These are phyloP conservation scores for Bombus confusus DNA, from an alignment of 1,140 invertebrate species.

Conservation along the genomic window DNA sequence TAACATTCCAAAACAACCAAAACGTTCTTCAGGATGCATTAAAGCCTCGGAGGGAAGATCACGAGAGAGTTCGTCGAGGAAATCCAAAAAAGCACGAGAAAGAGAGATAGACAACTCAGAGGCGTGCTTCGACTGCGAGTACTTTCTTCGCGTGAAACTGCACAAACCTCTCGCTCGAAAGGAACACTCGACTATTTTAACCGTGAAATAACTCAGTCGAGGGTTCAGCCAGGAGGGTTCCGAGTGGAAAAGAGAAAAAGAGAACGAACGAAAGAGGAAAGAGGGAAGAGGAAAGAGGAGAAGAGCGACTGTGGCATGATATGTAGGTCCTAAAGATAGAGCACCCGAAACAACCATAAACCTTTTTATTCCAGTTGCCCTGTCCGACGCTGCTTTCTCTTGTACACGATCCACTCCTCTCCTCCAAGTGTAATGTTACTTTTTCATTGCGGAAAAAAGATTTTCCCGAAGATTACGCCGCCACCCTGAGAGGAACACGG, in stretches of 20 bases:
- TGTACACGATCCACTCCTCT: conserved; percentile 29
- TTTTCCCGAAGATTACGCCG: conserved; percentile 26
- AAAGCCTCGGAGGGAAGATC: neutral
- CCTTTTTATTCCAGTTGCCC: conserved; percentile 69
- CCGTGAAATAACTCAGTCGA: conserved; percentile 79
- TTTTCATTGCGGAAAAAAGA: conserved; percentile 19
- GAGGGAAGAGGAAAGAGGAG: conserved; percentile 21
- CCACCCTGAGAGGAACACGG: neutral
- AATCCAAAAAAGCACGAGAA: neutral
- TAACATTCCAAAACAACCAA: conserved; percentile 2
- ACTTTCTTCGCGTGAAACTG: conserved; percentile 58
- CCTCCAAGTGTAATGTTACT: neutral
- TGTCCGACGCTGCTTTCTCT: conserved; percentile 44
- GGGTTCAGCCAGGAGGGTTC: conserved; percentile 58
- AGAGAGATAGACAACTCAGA: neutral
- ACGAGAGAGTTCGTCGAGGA: neutral
- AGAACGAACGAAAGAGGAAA: neutral
- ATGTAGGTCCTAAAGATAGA: conserved; percentile 77
- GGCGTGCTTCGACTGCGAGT: conserved; percentile 52
- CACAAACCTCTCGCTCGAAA: conserved; percentile 64
- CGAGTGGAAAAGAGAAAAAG: conserved; percentile 37
- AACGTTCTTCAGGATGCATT: neutral
- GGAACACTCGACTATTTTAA: conserved; percentile 77
- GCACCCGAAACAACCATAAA: conserved; percentile 76
- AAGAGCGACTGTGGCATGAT: conserved; percentile 69